phyloP scores from a whole-genome alignment of 1,140 invertebrate species.

The Caerostris darwini region DNA sequence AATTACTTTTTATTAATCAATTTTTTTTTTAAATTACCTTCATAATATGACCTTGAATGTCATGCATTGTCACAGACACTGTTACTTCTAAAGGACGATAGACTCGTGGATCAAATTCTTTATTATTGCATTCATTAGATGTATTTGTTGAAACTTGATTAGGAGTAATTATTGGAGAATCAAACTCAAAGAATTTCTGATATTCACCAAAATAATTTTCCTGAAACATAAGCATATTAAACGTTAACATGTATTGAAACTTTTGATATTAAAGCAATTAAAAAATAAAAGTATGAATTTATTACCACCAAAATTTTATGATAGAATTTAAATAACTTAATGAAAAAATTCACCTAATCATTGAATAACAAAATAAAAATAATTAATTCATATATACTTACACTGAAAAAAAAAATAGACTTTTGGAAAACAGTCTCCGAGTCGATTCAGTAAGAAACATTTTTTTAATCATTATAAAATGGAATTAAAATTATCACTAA shows the following conservation, averaged over 20 bases:
- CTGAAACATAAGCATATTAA: slow-evolving; percentile 81
- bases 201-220: slow-evolving; percentile 98
- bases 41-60: slow-evolving; percentile 95
- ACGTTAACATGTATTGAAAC: neutral
- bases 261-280: neutral
- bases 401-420: no score
- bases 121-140: slow-evolving; percentile 71
- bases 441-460: no score
- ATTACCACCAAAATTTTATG: no score
- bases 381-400: no score
- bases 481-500: no score
- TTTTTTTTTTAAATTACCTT: slow-evolving; percentile 84
- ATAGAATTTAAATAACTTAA: no score
- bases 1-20: neutral
- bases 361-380: no score
- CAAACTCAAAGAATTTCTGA: slow-evolving; percentile 96
- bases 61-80: slow-evolving; percentile 96
- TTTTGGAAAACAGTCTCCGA: no score
- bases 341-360: no score
- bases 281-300: no score
- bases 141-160: slow-evolving; percentile 78
- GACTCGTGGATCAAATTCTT: slow-evolving; percentile 89
- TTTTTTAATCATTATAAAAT: no score
- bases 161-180: slow-evolving; percentile 83
- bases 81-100: slow-evolving; percentile 95